Evolutionary conservation across 2,113 vertebrate species (phyloP).

Genomic region (Calyptomena viridis): DNA sequence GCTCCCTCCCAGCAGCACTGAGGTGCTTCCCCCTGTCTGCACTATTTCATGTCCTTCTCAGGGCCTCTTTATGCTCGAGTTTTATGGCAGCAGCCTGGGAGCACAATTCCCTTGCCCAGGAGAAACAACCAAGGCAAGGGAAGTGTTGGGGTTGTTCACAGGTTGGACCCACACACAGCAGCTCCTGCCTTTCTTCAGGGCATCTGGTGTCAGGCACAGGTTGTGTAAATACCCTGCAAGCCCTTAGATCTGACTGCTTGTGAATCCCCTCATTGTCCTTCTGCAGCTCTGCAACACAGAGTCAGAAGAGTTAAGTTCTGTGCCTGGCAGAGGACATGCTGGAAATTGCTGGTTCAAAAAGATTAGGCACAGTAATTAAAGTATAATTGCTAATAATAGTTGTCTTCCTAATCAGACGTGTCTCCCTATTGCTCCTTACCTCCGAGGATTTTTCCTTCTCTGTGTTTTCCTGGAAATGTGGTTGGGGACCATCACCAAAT

Average conservation of each 20-base stretch:
- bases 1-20: background rate
- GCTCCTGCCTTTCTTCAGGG: background rate
- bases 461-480: background rate
- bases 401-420: slow-evolving; percentile 32
- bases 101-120: background rate
- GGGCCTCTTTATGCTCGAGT: background rate
- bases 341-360: background rate
- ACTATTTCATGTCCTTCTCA: background rate
- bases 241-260: background rate
- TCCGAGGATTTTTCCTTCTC: background rate
- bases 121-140: background rate
- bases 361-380: slow-evolving; percentile 45
- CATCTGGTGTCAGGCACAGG: background rate
- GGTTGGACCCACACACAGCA: background rate
- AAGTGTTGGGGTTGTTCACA: background rate
- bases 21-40: background rate
- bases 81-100: background rate
- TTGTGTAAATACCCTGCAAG: background rate
- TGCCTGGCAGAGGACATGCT: background rate
- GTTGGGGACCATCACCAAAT: background rate
- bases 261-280: background rate
- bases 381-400: slow-evolving; percentile 45
- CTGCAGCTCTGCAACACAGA: background rate
- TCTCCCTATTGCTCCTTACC: background rate
- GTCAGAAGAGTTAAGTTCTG: background rate